Evolutionary conservation across 2,797 vertebrate genomes (phyloP).

Genomic region (Hydrolagus colliei): DNA sequence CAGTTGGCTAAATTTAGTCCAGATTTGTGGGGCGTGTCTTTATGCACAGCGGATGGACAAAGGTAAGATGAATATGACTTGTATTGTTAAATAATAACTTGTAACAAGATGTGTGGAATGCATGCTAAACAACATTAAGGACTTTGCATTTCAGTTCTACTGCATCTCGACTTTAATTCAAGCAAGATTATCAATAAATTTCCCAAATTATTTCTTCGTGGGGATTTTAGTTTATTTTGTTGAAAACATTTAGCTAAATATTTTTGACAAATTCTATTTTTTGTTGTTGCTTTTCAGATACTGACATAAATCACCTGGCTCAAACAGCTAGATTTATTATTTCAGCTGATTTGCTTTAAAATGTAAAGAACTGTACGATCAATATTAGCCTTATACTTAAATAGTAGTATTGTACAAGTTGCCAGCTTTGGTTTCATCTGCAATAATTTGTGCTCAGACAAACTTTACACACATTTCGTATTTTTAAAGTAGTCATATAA

Average conservation of each 20-base stretch:
- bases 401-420: neutral
- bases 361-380: neutral
- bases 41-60: conserved; percentile 96
- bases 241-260: neutral
- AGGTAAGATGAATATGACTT: conserved; percentile 58
- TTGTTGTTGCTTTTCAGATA: neutral
- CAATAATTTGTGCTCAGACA: neutral
- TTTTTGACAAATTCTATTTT: neutral
- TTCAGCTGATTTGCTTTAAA: neutral
- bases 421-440: neutral
- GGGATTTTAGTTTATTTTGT: neutral
- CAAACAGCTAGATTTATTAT: neutral
- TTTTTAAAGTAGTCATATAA: neutral
- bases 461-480: neutral
- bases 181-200: neutral
- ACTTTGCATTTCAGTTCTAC: neutral
- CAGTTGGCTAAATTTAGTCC: conserved; percentile 95
- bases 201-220: neutral
- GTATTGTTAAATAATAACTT: neutral
- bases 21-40: conserved; percentile 87
- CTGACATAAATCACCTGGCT: neutral
- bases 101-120: neutral
- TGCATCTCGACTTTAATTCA: neutral
- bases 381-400: neutral
- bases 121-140: neutral